A percentile compares a stretch with the other conserved stretches of the same genome.
phyloP scores from a whole-genome alignment of 2,113 vertebrate species.

The Conger conger region DNA sequence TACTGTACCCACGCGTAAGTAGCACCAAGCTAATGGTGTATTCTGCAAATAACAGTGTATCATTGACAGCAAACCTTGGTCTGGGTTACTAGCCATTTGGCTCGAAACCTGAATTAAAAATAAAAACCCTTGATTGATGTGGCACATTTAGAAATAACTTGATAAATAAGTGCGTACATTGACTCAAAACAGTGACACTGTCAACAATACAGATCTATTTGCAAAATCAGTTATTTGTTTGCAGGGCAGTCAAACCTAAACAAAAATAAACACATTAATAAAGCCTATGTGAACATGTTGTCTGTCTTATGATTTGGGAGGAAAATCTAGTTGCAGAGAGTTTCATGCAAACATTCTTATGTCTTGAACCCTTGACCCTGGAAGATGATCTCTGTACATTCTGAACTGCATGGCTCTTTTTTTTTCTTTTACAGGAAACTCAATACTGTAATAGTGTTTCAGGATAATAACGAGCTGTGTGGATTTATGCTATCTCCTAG shows the following conservation, averaged over 20 bases:
- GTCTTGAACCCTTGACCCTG: background rate
- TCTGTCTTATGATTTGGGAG: background rate
- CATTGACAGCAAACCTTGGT: background rate
- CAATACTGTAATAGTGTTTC: constrained; percentile 50
- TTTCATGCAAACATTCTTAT: background rate
- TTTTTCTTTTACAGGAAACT: constrained; percentile 28
- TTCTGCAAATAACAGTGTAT: background rate
- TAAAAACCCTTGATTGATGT: background rate
- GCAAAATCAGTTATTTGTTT: background rate
- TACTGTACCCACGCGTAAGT: background rate
- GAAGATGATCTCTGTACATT: constrained; percentile 7
- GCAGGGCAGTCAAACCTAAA: background rate
- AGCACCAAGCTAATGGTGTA: background rate
- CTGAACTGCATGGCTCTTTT: background rate
- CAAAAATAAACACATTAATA: background rate
- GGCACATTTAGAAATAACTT: background rate
- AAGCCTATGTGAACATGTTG: background rate
- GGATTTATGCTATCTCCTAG: constrained; percentile 48
- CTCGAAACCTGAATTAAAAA: background rate
- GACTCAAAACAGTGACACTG: background rate
- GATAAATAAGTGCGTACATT: background rate
- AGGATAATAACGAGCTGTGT: constrained; percentile 28
- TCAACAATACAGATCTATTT: background rate
- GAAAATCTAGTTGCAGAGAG: background rate
- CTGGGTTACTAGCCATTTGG: background rate